A percentile compares a stretch with the other conserved stretches of the same genome.
Conservation (phyloP, 2,113 vertebrate genomes). For the Ondatra zibethicus region DNA sequence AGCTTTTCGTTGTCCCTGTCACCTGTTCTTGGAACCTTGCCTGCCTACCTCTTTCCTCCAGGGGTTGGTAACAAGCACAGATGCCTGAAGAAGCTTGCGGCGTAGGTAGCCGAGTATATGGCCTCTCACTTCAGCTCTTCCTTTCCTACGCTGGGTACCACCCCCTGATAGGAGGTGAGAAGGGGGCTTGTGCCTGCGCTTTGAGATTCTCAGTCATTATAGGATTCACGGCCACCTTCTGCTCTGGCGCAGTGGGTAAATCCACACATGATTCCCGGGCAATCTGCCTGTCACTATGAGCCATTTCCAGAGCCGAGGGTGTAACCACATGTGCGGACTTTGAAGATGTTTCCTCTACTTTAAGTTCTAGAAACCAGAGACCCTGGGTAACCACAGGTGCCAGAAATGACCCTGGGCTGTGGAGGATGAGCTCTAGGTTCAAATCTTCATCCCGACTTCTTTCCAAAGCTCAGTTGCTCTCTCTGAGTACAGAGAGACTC, state of each 20-base stretch:
- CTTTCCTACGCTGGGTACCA: not conserved
- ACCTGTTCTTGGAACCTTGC: not conserved
- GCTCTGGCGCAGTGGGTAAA: not conserved
- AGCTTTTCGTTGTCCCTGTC: not conserved
- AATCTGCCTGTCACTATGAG: not conserved
- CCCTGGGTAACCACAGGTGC: not conserved
- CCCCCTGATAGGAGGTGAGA: not conserved
- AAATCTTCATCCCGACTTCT: not conserved
- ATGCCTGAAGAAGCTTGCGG: not conserved
- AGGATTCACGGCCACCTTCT: not conserved
- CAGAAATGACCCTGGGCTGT: not conserved
- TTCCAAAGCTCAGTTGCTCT: not conserved
- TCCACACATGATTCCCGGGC: not conserved
- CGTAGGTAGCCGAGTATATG: not conserved
- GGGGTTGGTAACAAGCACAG: too few species aligned
- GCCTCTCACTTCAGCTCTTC: not conserved
- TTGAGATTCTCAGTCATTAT: not conserved
- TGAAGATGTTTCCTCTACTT: not conserved
- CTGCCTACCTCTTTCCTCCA: not conserved
- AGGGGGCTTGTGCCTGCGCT: not conserved
- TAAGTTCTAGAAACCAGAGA: not conserved
- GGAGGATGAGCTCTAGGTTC: not conserved
- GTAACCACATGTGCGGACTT: too few species aligned
- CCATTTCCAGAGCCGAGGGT: not conserved
- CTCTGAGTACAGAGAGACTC: not conserved